Conservation (phyloP, 2,113 vertebrate genomes). For the Catharus bicknelli region DNA sequence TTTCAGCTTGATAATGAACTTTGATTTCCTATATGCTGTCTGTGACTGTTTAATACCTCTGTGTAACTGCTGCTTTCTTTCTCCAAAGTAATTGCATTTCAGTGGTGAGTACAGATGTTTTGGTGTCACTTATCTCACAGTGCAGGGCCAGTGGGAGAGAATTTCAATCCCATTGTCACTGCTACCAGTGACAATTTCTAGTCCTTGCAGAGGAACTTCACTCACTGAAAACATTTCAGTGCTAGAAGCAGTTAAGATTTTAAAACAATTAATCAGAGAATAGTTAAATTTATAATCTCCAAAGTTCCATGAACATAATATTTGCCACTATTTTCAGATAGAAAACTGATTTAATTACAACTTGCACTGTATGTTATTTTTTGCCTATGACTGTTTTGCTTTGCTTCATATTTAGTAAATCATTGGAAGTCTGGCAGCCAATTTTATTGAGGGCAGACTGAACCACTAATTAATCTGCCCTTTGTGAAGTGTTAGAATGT, state of each 20-base stretch:
- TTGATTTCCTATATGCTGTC: neutral
- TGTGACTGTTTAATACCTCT: constrained; percentile 3
- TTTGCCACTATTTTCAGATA: neutral
- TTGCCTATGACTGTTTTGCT: neutral
- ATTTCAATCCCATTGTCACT: neutral
- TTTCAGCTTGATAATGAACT: neutral
- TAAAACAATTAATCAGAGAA: neutral
- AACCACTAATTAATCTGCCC: neutral
- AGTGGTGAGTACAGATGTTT: constrained; percentile 62
- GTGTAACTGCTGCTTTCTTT: constrained; percentile 59
- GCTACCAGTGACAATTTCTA: neutral
- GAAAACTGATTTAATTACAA: neutral
- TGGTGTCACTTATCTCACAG: constrained; percentile 32
- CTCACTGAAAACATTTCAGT: neutral
- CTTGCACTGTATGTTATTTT: neutral
- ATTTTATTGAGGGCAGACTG: neutral
- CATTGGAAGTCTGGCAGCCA: neutral
- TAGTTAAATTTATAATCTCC: neutral
- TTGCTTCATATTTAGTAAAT: neutral
- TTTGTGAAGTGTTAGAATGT: neutral
- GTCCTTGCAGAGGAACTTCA: neutral
- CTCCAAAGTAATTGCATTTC: constrained; percentile 63
- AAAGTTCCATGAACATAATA: neutral
- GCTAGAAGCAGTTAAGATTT: neutral
- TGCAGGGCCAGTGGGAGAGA: neutral